Conservation (phyloP, 2,113 vertebrate genomes). For the Microcebus griseorufus region DNA sequence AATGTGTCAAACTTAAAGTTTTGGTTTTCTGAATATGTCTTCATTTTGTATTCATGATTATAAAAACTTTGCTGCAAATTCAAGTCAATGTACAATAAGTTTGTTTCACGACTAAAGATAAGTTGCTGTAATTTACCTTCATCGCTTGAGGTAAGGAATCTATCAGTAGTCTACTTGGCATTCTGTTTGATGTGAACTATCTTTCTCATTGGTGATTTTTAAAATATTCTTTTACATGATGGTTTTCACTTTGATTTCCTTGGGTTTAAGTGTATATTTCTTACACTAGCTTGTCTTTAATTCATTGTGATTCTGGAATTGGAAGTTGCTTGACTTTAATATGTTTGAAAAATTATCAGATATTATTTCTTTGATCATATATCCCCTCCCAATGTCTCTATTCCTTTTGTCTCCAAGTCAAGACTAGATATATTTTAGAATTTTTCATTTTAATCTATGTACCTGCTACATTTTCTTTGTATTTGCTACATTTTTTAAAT, state of each 20-base stretch:
- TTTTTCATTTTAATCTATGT: background rate
- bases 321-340: background rate
- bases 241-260: background rate
- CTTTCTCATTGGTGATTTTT: background rate
- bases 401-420: background rate
- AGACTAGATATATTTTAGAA: background rate
- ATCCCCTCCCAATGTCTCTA: background rate
- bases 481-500: background rate
- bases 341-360: background rate
- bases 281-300: background rate
- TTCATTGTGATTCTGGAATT: background rate
- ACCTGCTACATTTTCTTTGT: background rate
- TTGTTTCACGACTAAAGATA: background rate
- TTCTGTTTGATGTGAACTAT: background rate
- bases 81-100: background rate
- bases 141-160: background rate
- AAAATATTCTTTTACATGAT: background rate
- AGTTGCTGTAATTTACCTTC: background rate
- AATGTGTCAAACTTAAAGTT: background rate
- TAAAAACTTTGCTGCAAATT: background rate
- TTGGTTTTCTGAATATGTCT: background rate
- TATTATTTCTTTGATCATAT: background rate
- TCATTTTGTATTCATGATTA: background rate
- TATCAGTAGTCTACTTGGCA: background rate
- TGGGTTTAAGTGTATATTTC: background rate